These are phyloP conservation scores for Cataglyphis hispanica DNA, from an alignment of 1,140 invertebrate species.

Conservation along the genomic window DNA sequence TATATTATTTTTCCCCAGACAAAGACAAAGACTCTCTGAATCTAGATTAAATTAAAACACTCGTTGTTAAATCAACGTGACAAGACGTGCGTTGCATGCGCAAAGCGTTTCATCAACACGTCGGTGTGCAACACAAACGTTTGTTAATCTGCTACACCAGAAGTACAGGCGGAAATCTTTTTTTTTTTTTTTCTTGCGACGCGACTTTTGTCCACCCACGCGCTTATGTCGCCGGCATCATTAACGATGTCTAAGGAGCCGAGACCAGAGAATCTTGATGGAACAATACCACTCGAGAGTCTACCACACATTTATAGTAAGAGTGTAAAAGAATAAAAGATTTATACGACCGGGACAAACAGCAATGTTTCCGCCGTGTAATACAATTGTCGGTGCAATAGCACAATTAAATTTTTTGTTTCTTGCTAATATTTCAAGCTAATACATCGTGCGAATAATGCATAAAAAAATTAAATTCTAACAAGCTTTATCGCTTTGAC, in stretches of 20 bases:
- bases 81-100: neutral
- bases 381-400: neutral
- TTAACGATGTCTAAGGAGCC: conserved; percentile 71
- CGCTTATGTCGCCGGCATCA: conserved; percentile 37
- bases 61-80: conserved; percentile 7
- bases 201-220: conserved; percentile 28
- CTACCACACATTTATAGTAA: neutral
- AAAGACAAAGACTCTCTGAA: neutral
- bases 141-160: conserved; percentile 21
- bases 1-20: neutral
- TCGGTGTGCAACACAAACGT: neutral
- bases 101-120: conserved; percentile 6
- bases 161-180: conserved; percentile 13
- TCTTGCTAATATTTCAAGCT: conserved; percentile 20
- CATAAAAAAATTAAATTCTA: neutral
- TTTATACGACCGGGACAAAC: neutral
- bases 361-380: conserved; percentile 8
- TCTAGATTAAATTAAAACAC: conserved; percentile 23
- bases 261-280: conserved; percentile 9
- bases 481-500: neutral
- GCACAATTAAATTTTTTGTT: conserved; percentile 30
- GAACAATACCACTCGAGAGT: conserved; percentile 53
- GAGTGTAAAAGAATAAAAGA: neutral
- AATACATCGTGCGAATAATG: neutral
- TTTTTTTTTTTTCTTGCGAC: conserved; percentile 21